phyloP scores from a whole-genome alignment of 2,113 vertebrate genomes.

The Oncorhynchus nerka region DNA sequence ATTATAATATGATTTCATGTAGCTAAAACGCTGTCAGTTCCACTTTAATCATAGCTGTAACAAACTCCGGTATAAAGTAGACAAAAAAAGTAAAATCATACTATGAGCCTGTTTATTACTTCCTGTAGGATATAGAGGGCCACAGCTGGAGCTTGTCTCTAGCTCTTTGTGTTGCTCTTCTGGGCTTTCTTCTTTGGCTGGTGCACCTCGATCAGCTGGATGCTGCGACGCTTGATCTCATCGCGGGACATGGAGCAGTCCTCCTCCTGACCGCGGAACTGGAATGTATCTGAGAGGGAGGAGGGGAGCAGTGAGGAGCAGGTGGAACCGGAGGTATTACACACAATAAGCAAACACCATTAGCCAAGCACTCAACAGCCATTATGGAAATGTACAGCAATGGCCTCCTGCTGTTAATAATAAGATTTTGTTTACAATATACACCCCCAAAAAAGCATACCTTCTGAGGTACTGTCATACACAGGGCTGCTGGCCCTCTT shows the following conservation, averaged over 20 bases:
- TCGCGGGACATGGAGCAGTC: constrained; percentile 16
- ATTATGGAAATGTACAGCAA: too few relatives aligned
- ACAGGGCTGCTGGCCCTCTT: constrained; percentile 6
- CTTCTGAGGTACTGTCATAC: constrained; percentile 3
- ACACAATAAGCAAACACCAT: not conserved
- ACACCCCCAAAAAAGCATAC: not conserved
- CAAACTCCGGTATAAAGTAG: too few relatives aligned
- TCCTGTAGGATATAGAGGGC: not conserved
- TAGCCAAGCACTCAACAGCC: not conserved
- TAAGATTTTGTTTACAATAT: not conserved
- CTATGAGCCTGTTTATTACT: not conserved
- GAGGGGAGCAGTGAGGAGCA: not conserved
- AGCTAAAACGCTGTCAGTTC: too few relatives aligned
- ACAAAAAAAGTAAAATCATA: not conserved
- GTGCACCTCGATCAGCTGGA: constrained; percentile 15
- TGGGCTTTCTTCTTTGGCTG: constrained; percentile 12
- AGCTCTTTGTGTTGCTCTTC: constrained; percentile 2
- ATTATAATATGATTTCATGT: too few relatives aligned
- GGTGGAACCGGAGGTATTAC: not conserved
- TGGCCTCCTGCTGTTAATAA: too few relatives aligned
- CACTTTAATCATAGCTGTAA: too few relatives aligned
- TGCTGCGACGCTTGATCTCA: constrained; percentile 9
- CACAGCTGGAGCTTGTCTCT: not conserved
- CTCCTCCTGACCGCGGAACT: constrained; percentile 14
- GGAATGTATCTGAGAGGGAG: constrained; percentile 10